Evolutionary conservation across 2,888 invertebrate species (phyloP).

Genomic region (Serrognathus titanus): DNA sequence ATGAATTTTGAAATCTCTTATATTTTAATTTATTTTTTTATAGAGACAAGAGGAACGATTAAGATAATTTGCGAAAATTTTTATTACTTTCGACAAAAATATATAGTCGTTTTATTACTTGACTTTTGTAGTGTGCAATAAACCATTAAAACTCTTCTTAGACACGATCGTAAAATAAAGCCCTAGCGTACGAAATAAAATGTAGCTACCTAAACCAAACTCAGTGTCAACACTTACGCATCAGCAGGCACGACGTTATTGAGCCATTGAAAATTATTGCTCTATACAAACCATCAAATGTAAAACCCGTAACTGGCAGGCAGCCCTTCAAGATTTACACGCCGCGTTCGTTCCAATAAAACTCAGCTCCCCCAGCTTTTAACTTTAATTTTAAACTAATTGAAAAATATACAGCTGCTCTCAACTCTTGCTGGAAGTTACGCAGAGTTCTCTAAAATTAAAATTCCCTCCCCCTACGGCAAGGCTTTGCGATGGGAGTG

Average conservation of each 20-base stretch:
- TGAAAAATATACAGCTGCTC: conserved; percentile 33
- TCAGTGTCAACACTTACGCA: conserved; percentile 26
- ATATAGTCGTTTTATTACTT: neutral
- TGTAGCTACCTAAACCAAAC: conserved; percentile 21
- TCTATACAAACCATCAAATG: conserved; percentile 21
- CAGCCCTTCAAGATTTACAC: conserved; percentile 13
- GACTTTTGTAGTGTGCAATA: neutral
- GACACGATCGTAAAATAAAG: conserved; percentile 19
- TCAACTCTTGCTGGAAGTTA: conserved; percentile 22
- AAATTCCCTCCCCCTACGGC: conserved; percentile 37
- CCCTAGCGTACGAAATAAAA: conserved; percentile 17
- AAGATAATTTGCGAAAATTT: no score
- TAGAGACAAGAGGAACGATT: no score
- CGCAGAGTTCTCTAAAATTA: conserved; percentile 31
- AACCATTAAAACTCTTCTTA: conserved; percentile 10
- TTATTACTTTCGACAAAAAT: no score
- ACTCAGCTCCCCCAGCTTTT: conserved; percentile 20
- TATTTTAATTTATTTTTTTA: no score
- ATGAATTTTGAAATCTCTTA: no score
- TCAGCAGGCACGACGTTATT: conserved; percentile 18
- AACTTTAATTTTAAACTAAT: conserved; percentile 40
- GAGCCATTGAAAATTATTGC: conserved; percentile 26
- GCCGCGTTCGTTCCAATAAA: conserved; percentile 13
- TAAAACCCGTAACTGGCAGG: conserved; percentile 4
- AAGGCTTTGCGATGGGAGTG: conserved; percentile 28